Percentiles rank a stretch among this genome's conserved stretches.
phyloP scores from a whole-genome alignment of 1,140 invertebrate species.

The Physella acuta region DNA sequence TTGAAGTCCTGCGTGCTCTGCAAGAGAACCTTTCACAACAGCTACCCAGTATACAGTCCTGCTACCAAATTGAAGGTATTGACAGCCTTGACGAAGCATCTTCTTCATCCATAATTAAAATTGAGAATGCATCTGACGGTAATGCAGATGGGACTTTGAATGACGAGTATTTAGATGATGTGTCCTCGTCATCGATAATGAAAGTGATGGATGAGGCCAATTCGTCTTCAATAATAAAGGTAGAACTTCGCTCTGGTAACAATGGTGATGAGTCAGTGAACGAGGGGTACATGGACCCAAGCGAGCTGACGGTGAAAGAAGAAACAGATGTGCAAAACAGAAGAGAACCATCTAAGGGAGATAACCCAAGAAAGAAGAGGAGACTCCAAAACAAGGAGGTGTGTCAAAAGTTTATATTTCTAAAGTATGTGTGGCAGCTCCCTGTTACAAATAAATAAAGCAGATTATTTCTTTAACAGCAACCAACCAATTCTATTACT shows the following conservation, averaged over 20 bases:
- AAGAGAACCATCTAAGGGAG: not conserved
- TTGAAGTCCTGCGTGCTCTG: conserved; percentile 28
- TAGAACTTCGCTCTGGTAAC: not conserved
- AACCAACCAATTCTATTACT: no score
- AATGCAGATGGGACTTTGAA: not conserved
- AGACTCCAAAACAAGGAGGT: conserved; percentile 8
- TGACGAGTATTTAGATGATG: not conserved
- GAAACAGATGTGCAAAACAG: not conserved
- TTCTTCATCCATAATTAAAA: not conserved
- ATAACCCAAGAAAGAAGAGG: not conserved
- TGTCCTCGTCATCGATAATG: not conserved
- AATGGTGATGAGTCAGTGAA: not conserved
- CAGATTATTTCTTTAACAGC: no score
- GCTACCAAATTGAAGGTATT: not conserved
- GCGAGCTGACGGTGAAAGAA: not conserved
- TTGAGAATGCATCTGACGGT: not conserved
- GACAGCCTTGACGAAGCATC: conserved; percentile 3
- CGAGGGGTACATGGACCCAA: not conserved
- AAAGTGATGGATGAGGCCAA: not conserved
- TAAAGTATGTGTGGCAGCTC: no score
- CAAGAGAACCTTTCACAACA: conserved; percentile 10
- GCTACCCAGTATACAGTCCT: not conserved
- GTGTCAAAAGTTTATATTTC: no score
- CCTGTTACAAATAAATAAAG: no score
- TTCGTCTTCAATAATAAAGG: not conserved